These are phyloP conservation scores for Calameuta idolon DNA, from an alignment of 2,888 invertebrate genomes.

Conservation along the genomic window DNA sequence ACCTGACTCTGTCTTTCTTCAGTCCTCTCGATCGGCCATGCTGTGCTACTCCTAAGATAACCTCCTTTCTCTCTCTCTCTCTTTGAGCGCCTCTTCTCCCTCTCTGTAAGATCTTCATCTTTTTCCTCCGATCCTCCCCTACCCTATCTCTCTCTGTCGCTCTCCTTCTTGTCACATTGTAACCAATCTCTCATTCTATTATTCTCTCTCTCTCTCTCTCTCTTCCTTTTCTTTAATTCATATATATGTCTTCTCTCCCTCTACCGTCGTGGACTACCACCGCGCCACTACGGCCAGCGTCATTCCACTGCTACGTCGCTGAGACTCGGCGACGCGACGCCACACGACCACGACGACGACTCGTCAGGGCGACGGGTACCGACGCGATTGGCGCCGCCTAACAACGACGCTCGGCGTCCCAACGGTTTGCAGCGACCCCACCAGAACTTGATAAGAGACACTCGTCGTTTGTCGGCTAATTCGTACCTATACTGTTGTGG, in stretches of 20 bases:
- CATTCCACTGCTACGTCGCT: background rate
- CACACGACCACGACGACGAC: background rate
- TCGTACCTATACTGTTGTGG: background rate
- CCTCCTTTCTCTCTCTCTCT: background rate
- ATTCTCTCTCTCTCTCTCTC: background rate
- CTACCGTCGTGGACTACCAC: background rate
- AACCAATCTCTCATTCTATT: background rate
- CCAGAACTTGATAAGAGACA: background rate
- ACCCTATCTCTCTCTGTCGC: background rate
- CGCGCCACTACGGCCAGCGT: background rate
- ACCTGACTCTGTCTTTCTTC: background rate
- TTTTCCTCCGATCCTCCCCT: background rate
- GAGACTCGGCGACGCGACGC: background rate
- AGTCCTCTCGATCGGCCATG: background rate
- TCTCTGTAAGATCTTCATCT: background rate
- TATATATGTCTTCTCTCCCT: background rate
- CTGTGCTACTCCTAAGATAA: background rate
- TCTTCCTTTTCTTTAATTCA: background rate
- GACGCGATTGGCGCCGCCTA: conserved; percentile 29
- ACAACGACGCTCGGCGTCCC: conserved; percentile 50
- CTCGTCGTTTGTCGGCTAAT: conserved; percentile 42
- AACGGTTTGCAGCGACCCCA: conserved; percentile 44
- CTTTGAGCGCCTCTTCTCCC: background rate
- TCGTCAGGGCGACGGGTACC: background rate
- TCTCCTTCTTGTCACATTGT: background rate